Percentiles rank a stretch among this genome's conserved stretches.
These are phyloP conservation scores for Sapayoa aenigma DNA, from an alignment of 2,113 vertebrate species.

Conservation along the genomic window DNA sequence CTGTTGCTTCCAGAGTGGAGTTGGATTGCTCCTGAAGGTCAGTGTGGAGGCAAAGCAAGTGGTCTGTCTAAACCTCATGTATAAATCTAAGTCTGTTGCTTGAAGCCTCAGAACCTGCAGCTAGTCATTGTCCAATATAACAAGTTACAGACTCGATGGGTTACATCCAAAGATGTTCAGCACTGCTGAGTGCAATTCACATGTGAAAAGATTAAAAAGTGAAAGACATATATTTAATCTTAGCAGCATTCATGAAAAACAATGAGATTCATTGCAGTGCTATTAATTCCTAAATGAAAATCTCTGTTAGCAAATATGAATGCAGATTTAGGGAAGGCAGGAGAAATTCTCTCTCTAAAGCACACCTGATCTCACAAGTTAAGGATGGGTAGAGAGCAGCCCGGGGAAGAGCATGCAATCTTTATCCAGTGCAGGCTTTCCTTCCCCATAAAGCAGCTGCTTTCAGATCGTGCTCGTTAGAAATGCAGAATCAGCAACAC, in stretches of 20 bases:
- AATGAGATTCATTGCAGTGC: not conserved
- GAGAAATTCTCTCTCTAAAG: not conserved
- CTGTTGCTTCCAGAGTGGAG: not conserved
- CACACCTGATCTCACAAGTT: not conserved
- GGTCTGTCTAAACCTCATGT: not conserved
- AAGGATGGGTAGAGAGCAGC: not conserved
- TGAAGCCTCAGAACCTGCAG: not conserved
- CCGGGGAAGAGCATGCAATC: not conserved
- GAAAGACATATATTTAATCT: not conserved
- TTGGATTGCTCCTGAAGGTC: not conserved
- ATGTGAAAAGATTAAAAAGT: not conserved
- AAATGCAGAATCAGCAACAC: not conserved
- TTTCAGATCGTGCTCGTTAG: not conserved
- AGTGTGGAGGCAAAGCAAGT: rapidly evolving
- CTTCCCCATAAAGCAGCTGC: not conserved
- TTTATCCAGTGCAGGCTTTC: not conserved
- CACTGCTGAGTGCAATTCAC: not conserved
- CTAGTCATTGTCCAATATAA: not conserved
- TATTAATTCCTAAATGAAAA: not conserved
- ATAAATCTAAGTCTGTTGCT: not conserved
- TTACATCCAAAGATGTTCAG: not conserved
- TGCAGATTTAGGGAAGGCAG: not conserved
- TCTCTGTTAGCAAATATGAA: not conserved
- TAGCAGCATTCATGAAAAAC: not conserved
- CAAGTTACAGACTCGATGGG: not conserved